Conservation (phyloP, 2,797 vertebrate species). For the Phylloscopus collybita region DNA sequence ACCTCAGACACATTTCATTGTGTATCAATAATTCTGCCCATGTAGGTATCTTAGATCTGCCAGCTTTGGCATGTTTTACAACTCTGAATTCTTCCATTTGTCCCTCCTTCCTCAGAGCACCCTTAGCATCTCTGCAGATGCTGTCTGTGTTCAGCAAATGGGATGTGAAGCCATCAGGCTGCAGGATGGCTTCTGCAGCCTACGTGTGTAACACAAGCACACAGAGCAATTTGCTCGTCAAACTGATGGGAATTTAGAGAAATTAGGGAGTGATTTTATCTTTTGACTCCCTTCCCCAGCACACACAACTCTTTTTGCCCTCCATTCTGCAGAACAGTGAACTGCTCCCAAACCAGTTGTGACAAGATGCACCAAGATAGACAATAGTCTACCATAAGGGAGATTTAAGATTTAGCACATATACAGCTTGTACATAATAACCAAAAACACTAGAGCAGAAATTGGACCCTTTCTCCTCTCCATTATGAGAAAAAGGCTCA, state of each 20-base stretch:
- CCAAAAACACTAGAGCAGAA: background rate
- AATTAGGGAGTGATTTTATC: background rate
- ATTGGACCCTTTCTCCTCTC: background rate
- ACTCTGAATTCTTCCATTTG: background rate
- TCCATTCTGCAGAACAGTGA: background rate
- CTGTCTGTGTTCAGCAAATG: background rate
- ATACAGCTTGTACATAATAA: background rate
- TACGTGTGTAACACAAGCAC: fast-evolving
- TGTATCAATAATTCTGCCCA: background rate
- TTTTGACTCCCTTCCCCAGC: background rate
- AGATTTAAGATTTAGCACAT: background rate
- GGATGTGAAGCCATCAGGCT: background rate
- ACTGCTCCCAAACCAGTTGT: background rate
- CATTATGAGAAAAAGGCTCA: background rate
- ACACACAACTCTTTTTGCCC: fast-evolving
- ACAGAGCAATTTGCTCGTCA: background rate
- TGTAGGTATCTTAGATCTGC: background rate
- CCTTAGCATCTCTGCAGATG: background rate
- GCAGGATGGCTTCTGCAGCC: fast-evolving
- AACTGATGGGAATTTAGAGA: background rate
- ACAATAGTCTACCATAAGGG: no score
- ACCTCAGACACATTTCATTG: background rate
- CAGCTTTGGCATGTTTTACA: background rate
- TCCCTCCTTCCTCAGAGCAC: background rate
- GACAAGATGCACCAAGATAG: background rate